Percentiles rank a stretch among this genome's conserved stretches.
phyloP scores from a whole-genome alignment of 2,113 vertebrate genomes.

The Scomber japonicus region DNA sequence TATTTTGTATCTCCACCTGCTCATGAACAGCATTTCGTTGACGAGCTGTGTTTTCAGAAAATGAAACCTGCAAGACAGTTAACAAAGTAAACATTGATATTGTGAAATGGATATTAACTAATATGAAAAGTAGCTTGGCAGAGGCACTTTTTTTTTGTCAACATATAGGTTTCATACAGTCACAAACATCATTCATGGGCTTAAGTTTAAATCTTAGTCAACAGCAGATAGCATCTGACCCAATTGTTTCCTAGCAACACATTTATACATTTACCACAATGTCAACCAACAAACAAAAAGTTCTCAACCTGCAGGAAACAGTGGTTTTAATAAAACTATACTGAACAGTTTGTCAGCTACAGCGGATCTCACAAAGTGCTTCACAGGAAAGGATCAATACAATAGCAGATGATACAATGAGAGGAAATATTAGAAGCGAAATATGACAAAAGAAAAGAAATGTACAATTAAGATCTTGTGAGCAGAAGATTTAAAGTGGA shows the following conservation, averaged over 20 bases:
- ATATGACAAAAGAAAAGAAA: background rate
- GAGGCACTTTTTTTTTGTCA: background rate
- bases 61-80: background rate
- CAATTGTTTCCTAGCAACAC: conserved; percentile 64
- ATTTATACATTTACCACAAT: conserved; percentile 10
- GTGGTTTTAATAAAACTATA: too few relatives aligned
- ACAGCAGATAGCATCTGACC: conserved; percentile 35
- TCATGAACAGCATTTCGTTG: background rate
- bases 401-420: background rate
- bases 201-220: conserved; percentile 20
- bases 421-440: background rate
- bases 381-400: background rate
- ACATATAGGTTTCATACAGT: background rate
- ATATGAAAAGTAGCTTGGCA: background rate
- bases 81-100: background rate
- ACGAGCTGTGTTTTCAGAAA: conserved; percentile 10
- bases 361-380: background rate
- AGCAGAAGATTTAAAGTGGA: background rate
- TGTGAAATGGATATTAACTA: background rate
- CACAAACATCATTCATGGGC: background rate
- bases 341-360: background rate
- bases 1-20: background rate
- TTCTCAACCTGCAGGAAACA: background rate
- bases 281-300: conserved; percentile 7
- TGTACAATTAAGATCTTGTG: background rate